A percentile compares a stretch with the other conserved stretches of the same genome.
Evolutionary conservation across 2,888 invertebrate species (phyloP).

Genomic region (Ypsolopha sequella): DNA sequence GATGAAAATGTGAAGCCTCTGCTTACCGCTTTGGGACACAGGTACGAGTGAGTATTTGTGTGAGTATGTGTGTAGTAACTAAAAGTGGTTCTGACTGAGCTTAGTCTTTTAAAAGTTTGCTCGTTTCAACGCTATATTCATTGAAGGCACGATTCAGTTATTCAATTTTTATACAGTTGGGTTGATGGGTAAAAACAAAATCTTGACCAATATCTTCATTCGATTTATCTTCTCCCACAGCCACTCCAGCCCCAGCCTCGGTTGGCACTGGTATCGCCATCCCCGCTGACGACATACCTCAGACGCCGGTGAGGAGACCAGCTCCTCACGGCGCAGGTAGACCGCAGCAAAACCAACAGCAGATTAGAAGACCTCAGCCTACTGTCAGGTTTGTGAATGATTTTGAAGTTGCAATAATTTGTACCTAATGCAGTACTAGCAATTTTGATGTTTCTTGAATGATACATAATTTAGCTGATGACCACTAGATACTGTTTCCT

Average conservation of each 20-base stretch:
- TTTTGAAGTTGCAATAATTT: no score
- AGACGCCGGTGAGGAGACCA: constrained; percentile 30
- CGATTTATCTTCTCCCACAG: constrained; percentile 10
- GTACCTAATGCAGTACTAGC: no score
- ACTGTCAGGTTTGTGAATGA: constrained; percentile 69
- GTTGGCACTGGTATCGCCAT: constrained; percentile 77
- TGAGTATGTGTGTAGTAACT: no score
- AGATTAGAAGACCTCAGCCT: constrained; percentile 76
- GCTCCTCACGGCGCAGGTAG: constrained; percentile 23
- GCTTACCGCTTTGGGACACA: no score
- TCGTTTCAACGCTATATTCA: neutral
- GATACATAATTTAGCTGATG: no score
- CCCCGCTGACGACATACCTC: constrained; percentile 69
- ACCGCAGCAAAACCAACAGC: constrained; percentile 59
- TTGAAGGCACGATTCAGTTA: neutral
- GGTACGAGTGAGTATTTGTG: no score
- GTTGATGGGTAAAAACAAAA: neutral
- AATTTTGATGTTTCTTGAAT: no score
- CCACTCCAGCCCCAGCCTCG: constrained; percentile 22
- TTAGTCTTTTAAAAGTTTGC: neutral
- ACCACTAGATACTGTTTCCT: no score
- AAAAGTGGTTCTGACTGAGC: no score
- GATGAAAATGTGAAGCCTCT: no score
- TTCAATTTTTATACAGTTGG: neutral
- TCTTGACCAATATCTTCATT: neutral